phyloP scores from a whole-genome alignment of 2,113 vertebrate species.

The Cervus canadensis region DNA sequence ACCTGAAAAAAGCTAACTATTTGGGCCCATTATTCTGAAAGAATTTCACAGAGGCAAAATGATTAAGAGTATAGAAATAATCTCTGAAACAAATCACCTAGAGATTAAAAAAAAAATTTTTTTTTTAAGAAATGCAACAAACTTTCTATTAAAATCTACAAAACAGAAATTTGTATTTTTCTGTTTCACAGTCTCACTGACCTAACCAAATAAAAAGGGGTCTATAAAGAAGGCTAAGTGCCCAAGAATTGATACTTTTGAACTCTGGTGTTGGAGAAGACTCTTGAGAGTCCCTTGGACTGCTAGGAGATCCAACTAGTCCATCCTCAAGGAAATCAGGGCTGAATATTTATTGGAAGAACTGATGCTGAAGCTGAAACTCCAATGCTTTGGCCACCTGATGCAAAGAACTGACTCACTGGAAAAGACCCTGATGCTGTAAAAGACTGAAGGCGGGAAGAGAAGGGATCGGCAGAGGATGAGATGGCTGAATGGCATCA shows the following conservation, averaged over 20 bases:
- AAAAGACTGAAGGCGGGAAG: neutral
- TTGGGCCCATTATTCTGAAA: neutral
- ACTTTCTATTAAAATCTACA: neutral
- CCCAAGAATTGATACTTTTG: neutral
- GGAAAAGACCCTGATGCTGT: neutral
- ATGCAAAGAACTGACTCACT: neutral
- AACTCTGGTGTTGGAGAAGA: neutral
- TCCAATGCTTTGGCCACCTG: neutral
- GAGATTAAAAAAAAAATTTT: neutral
- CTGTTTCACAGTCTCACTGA: neutral
- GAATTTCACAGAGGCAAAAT: constrained; percentile 1
- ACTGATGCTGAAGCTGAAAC: neutral
- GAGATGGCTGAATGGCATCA: neutral
- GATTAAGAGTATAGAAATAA: neutral
- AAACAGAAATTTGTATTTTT: neutral
- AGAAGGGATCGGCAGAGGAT: neutral
- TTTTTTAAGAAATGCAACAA: neutral
- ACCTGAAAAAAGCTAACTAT: neutral
- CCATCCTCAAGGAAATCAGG: neutral
- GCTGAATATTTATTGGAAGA: neutral
- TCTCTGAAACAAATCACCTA: neutral
- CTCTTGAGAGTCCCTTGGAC: neutral
- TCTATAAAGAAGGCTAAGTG: neutral
- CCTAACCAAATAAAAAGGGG: neutral
- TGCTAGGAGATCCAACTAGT: neutral